Evolutionary conservation across 2,797 vertebrate genomes (phyloP).

Genomic region (Karalla daura): DNA sequence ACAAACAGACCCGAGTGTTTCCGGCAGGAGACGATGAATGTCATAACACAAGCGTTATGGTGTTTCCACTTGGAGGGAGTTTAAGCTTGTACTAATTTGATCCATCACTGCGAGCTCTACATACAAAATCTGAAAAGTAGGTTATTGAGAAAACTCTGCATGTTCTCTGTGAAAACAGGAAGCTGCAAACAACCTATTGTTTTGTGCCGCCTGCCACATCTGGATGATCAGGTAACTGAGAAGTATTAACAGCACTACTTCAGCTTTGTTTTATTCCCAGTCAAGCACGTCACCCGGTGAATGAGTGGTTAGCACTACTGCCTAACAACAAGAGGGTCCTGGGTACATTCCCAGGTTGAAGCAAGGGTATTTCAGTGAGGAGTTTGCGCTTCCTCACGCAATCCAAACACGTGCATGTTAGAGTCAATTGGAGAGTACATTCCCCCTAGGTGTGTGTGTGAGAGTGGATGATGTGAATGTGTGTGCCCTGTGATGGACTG

Average conservation of each 20-base stretch:
- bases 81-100: background rate
- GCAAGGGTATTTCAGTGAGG: too few species aligned
- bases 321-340: slow-evolving; percentile 1
- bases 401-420: too few species aligned
- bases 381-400: too few species aligned
- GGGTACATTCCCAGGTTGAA: too few species aligned
- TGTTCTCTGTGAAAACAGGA: slow-evolving; percentile 48
- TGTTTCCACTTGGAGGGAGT: background rate
- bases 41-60: background rate
- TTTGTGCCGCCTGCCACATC: slow-evolving; percentile 33
- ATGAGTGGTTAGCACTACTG: slow-evolving; percentile 6
- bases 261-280: slow-evolving; percentile 12
- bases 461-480: too few species aligned
- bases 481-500: too few species aligned
- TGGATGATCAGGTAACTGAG: slow-evolving; percentile 29
- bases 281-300: background rate
- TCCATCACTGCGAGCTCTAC: background rate
- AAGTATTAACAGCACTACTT: slow-evolving; percentile 21
- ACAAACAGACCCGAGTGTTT: background rate
- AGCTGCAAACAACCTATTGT: slow-evolving; percentile 43
- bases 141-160: background rate
- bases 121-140: background rate
- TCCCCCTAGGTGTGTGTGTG: too few species aligned
- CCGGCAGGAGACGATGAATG: background rate
- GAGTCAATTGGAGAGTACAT: too few species aligned